Base-by-base conservation (phyloP, 2,797 vertebrate species). In the Typhlichthys eigenmanni region DNA sequence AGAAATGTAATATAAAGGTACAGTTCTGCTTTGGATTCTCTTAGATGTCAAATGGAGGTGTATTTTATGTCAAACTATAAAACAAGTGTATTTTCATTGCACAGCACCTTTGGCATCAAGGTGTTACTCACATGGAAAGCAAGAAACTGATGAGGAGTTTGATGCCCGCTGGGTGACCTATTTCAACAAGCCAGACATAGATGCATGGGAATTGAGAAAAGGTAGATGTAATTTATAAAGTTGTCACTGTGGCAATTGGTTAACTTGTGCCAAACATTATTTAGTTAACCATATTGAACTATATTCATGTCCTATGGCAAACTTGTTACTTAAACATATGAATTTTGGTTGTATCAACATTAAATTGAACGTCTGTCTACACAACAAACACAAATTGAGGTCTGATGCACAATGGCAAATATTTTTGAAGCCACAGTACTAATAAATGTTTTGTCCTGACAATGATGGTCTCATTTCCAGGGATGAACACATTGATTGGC, bases 121-220 rank as follows among this genome's bases (percentile, higher is more conserved):
- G 81, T 94, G 94, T 85, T 97, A 97, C 83, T 96, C 96, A 16
- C 95, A 97, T 55, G 96, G 94, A 53, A 93, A 93, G 64, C 91
- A 95, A 17, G 96, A 99, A 86, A 95, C 96, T 0, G 97, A 99
- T 61, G 98, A 99, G 69, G 98, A 99, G 84, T 99, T 99, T 53
- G 98, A 99, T 81, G 96, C 96, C 78, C 96, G 96, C 76, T 99
- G 98, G 98, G 90, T 98, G 71, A 97, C 95, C 0, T 99, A 98
- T 67, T 99, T 99, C 84, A 98, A 92, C 91, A 99, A 98, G 83
- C 91, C 93, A 85, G 95, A 98, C 74, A 97, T 99, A 3, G 96
- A 98, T 53, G 95, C 95, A 66, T 99, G 97, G 98, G 96, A 99
- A 83, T 91, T 99, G 66, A 95, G 94, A 72, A 99, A 98, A 96